phyloP scores from a whole-genome alignment of 2,113 vertebrate genomes.

The Pithys albifrons region DNA sequence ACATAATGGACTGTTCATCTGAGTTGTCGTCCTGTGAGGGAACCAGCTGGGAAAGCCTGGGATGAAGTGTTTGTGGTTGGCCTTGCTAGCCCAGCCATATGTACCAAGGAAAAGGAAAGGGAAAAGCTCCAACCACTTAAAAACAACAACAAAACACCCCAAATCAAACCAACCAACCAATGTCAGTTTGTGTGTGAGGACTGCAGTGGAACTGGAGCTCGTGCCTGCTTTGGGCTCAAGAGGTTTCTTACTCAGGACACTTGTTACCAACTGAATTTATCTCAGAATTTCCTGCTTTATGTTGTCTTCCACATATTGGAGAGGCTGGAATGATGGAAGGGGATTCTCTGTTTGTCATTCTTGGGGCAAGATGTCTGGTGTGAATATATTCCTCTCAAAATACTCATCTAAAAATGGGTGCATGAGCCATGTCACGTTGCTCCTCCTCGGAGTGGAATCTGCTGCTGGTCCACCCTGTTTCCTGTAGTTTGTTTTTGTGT shows the following conservation, averaged over 20 bases:
- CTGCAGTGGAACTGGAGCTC: background rate
- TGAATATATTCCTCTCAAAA: background rate
- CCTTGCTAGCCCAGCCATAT: background rate
- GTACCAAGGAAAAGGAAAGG: background rate
- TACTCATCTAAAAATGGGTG: background rate
- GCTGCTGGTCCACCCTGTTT: constrained; percentile 39
- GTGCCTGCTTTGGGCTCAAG: background rate
- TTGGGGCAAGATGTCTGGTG: background rate
- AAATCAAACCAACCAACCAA: background rate
- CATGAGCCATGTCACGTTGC: background rate
- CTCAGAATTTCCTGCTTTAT: background rate
- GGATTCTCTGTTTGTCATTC: background rate
- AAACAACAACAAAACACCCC: background rate
- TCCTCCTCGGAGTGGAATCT: constrained; percentile 33
- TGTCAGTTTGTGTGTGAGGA: background rate
- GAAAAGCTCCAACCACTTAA: background rate
- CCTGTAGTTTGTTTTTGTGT: constrained; percentile 56
- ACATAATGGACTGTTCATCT: background rate
- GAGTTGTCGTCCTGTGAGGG: background rate
- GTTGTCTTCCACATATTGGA: background rate
- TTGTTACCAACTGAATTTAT: background rate
- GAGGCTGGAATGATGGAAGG: background rate
- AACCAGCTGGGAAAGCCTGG: background rate
- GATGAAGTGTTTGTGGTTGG: background rate
- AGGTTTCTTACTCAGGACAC: background rate